Percentiles rank a stretch among this genome's conserved stretches.
Evolutionary conservation across 1,140 invertebrate species (phyloP).

Genomic region (Ceratina calcarata): DNA sequence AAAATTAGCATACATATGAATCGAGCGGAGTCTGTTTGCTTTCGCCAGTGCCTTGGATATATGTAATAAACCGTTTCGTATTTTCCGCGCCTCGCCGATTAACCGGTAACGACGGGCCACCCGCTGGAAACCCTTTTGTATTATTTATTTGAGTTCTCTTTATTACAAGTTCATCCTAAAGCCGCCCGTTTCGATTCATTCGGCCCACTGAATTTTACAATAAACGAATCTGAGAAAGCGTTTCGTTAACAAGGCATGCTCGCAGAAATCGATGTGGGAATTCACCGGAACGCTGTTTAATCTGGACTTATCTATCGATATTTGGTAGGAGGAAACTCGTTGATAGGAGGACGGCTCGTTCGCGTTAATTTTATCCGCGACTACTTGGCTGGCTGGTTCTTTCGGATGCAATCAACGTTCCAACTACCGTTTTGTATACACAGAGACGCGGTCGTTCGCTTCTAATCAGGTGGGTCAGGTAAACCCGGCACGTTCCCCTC

Average conservation of each 20-base stretch:
- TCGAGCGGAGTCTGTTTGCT: neutral
- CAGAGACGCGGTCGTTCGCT: slow-evolving; percentile 21
- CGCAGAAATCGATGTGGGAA: neutral
- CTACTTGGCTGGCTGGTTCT: neutral
- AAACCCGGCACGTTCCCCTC: slow-evolving; percentile 21
- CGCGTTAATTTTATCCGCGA: neutral
- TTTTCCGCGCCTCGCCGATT: neutral
- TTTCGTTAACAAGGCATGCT: neutral
- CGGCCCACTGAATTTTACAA: neutral
- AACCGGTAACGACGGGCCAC: neutral
- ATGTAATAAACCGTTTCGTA: neutral
- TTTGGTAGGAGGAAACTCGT: too few species aligned
- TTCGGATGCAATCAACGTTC: slow-evolving; percentile 37
- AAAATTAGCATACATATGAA: slow-evolving; percentile 2
- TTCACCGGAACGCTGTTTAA: neutral
- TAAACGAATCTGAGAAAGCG: neutral
- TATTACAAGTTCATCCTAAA: slow-evolving; percentile 2
- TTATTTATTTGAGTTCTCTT: neutral
- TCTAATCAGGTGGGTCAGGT: slow-evolving; percentile 37
- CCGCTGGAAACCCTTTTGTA: neutral
- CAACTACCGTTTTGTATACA: slow-evolving; percentile 26
- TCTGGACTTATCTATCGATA: neutral
- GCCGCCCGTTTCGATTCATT: too few species aligned
- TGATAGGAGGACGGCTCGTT: too few species aligned
- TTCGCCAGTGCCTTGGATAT: neutral